Percentiles rank a stretch among this genome's conserved stretches.
Evolutionary conservation across 1,140 invertebrate species (phyloP).

Genomic region (Mamestra configurata): DNA sequence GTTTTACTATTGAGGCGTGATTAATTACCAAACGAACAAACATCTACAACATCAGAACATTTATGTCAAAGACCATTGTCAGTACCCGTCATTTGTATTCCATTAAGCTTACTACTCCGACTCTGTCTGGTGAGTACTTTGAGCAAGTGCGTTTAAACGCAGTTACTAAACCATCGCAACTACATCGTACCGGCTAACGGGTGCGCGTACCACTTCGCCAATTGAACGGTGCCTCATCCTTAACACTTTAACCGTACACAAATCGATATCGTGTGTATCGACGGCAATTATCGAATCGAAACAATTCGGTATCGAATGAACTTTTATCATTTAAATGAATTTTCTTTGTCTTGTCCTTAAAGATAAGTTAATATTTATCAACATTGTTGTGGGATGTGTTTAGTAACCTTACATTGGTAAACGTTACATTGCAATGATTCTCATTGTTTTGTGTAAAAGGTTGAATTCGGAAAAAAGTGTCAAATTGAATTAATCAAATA

Average conservation of each 20-base stretch:
- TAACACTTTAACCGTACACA: conserved; percentile 55
- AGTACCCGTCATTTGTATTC: conserved; percentile 3
- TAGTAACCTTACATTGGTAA: neutral
- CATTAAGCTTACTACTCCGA: neutral
- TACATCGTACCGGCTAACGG: conserved; percentile 47
- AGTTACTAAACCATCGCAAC: conserved; percentile 18
- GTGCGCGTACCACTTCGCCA: conserved; percentile 65
- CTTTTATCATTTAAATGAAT: neutral
- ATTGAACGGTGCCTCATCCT: conserved; percentile 65
- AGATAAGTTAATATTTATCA: neutral
- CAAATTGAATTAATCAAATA: conserved; percentile 18
- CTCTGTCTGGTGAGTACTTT: neutral
- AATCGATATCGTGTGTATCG: conserved; percentile 59
- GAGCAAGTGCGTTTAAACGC: neutral
- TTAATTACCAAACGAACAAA: no score
- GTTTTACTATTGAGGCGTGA: no score
- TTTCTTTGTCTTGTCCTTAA: neutral
- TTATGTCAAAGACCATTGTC: neutral
- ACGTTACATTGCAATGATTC: neutral
- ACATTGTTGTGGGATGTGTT: neutral
- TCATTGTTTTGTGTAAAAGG: neutral
- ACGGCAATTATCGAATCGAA: conserved; percentile 65
- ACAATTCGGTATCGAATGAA: conserved; percentile 1
- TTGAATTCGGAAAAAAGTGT: neutral
- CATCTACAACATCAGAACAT: no score